Conservation (phyloP, 2,113 vertebrate species). For the Microcebus tavaratra region DNA sequence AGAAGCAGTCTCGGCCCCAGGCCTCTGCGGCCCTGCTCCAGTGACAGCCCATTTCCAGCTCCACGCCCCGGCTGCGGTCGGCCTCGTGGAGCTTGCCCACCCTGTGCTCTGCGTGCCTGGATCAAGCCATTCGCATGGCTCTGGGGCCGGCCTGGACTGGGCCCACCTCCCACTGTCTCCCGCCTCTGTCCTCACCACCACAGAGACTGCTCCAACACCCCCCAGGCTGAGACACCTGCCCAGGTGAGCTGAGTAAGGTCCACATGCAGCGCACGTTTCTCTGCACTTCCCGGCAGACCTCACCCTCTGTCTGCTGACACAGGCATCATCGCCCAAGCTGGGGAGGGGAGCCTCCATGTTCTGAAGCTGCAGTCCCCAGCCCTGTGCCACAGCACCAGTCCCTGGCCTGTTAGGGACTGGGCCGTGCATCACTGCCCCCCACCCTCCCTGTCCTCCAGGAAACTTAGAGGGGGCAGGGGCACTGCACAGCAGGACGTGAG, state of each 20-base stretch:
- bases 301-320: no score
- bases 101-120: background rate
- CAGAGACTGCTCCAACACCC: background rate
- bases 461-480: no score
- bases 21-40: accelerated
- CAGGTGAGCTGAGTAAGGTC: background rate
- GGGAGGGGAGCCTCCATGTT: background rate
- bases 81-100: accelerated
- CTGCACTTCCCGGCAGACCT: background rate
- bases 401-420: no score
- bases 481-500: no score
- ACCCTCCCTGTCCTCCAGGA: no score
- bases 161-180: background rate
- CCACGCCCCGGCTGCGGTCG: background rate
- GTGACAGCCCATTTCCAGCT: background rate
- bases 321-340: accelerated
- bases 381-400: no score
- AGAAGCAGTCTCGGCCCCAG: background rate
- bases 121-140: background rate
- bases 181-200: no score
- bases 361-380: no score
- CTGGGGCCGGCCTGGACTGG: no score
- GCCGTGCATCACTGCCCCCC: no score
- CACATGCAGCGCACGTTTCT: background rate
- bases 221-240: no score